Evolutionary conservation across 2,797 vertebrate genomes (phyloP).

Genomic region (Diceros bicornis): DNA sequence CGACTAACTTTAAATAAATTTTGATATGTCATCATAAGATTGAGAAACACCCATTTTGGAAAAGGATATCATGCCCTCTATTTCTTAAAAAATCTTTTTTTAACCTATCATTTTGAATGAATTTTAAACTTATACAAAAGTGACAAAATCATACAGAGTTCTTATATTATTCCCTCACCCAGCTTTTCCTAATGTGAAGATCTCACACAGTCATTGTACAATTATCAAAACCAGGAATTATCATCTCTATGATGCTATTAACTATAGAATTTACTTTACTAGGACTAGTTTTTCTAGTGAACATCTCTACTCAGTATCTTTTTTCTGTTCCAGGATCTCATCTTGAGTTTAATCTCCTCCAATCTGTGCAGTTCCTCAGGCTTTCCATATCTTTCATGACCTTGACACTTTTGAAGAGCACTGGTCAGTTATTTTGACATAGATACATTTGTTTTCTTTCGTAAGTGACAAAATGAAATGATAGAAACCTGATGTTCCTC

Average conservation of each 20-base stretch:
- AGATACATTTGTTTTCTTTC: slow-evolving; percentile 47
- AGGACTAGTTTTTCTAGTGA: neutral
- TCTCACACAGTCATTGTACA: neutral
- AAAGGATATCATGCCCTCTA: neutral
- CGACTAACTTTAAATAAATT: neutral
- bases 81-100: neutral
- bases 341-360: neutral
- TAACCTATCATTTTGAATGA: neutral
- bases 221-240: neutral
- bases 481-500: neutral
- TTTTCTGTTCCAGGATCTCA: neutral
- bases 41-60: neutral
- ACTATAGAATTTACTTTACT: neutral
- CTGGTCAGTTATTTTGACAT: slow-evolving; percentile 16
- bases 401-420: neutral
- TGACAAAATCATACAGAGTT: neutral
- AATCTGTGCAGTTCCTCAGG: neutral
- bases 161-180: neutral
- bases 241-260: neutral
- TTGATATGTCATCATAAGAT: neutral
- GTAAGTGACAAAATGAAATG: slow-evolving; percentile 31
- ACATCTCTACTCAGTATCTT: neutral
- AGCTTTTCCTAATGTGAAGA: neutral
- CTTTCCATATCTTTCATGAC: neutral
- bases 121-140: neutral